phyloP scores from a whole-genome alignment of 2,113 vertebrate species.

The Mionectes macconnelli region DNA sequence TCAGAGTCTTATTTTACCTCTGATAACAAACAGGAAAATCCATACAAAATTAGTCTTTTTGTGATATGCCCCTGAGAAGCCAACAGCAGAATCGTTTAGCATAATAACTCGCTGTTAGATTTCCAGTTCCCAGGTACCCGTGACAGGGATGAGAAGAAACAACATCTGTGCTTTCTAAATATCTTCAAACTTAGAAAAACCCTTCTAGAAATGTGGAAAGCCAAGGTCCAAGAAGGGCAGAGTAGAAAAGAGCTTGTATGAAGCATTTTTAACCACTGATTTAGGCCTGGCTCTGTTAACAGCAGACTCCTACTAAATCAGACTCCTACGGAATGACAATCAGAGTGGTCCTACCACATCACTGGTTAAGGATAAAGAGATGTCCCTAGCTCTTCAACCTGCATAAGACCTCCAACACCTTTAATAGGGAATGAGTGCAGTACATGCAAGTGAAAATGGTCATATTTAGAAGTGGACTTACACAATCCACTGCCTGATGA shows the following conservation, averaged over 20 bases:
- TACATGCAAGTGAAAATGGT: neutral
- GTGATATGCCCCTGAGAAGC: neutral
- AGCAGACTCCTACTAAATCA: neutral
- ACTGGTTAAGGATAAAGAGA: neutral
- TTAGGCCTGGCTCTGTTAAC: neutral
- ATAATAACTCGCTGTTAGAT: conserved; percentile 11
- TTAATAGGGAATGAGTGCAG: neutral
- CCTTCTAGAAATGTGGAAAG: neutral
- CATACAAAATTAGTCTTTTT: neutral
- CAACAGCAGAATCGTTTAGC: conserved; percentile 25
- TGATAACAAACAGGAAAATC: conserved; percentile 9
- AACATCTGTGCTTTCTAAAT: conserved; percentile 22
- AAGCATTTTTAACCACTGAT: neutral
- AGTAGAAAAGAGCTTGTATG: neutral
- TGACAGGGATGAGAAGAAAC: neutral
- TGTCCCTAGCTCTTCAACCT: neutral
- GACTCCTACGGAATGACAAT: neutral
- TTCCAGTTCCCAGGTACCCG: neutral
- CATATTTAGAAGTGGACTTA: neutral
- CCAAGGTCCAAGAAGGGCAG: neutral
- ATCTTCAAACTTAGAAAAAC: neutral
- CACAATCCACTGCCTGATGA: neutral
- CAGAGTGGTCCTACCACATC: neutral
- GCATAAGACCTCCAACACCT: neutral
- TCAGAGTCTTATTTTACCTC: neutral